Percentiles rank a stretch among this genome's conserved stretches.
These are phyloP conservation scores for Dysmachus trigonus DNA, from an alignment of 2,888 invertebrate species.

Conservation along the genomic window DNA sequence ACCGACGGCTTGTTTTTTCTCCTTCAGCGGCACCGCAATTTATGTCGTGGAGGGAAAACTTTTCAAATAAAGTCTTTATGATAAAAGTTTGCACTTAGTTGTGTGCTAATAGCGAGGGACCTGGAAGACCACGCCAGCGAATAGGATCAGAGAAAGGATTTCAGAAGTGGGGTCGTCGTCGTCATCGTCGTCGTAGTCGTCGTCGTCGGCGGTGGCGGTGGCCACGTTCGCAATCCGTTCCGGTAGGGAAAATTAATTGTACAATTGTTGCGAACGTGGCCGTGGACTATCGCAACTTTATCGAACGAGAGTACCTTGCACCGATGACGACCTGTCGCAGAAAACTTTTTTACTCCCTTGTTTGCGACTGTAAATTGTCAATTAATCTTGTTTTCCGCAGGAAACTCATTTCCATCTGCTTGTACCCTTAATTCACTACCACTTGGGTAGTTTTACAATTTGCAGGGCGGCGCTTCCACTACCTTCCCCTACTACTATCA, in stretches of 20 bases:
- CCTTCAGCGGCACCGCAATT: conserved; percentile 36
- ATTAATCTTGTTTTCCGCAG: conserved; percentile 11
- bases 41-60: conserved; percentile 47
- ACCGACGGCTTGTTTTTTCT: conserved; percentile 46
- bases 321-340: background rate
- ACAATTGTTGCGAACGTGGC: conserved; percentile 10
- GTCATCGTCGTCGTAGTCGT: too few species aligned
- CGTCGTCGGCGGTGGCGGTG: background rate
- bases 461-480: too few species aligned
- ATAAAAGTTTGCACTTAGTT: conserved; percentile 49
- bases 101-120: conserved; percentile 48
- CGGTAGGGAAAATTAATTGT: conserved; percentile 46
- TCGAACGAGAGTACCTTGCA: background rate
- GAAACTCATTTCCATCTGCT: conserved; percentile 6
- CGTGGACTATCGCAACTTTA: background rate
- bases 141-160: background rate
- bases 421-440: background rate
- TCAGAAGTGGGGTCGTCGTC: background rate
- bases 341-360: conserved; percentile 5
- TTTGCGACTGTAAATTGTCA: conserved; percentile 27
- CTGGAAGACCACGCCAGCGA: background rate
- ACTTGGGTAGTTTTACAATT: conserved; percentile 10
- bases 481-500: background rate
- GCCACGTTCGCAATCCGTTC: background rate
- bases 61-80: conserved; percentile 50